Base-by-base conservation (phyloP, 2,113 vertebrate species). In the Dissostichus mawsoni region DNA sequence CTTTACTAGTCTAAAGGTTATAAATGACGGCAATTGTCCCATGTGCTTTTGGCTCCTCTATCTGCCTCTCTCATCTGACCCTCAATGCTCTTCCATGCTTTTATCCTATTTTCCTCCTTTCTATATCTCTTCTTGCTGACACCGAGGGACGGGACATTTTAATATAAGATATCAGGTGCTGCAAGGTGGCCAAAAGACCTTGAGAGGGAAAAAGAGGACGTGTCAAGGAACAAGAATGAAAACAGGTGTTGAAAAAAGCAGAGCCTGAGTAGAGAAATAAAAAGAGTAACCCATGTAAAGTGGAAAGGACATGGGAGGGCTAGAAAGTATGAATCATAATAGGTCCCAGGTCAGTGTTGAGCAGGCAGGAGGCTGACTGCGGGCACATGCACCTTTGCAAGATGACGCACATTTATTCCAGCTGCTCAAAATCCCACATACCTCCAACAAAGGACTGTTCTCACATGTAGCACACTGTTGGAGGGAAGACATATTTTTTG, bases 331-430 rank as follows among this genome's bases (percentile, higher is more conserved):
- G 87, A 88, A 84, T 92, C 87, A 87, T 65, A 75, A 53, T 57
- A 25, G 72, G 81, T 82, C 47, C 63, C 67, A 69, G 78, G 84
- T 87, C 72, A 82, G 68, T 13, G 78, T 36, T 69, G 77, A 74
- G 66, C 74, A 74, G 63, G 79, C 65, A 58, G 71, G 33, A 59
- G 59, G 75, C 70, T 67, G 56, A 81, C 86, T 88, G 45, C 62
- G 78, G 81, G 82, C 74, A 66, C 69, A 9, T 90, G 69, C 53
- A 78, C 76, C 82, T 85, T 67, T 67, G 69, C 59, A 36, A 67
- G 50, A 84, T 90, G 70, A 89, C 63, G 70, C 81, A 76, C 66
- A 86, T 76, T 36, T 62, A 69, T 61, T 86, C 73, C 82, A 87
- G 86, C 74, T 80, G 71, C 81, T 82, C 63, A 18, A 51, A 84